Conservation (phyloP, 2,797 vertebrate species). For the Hyperoplus lanceolatus region DNA sequence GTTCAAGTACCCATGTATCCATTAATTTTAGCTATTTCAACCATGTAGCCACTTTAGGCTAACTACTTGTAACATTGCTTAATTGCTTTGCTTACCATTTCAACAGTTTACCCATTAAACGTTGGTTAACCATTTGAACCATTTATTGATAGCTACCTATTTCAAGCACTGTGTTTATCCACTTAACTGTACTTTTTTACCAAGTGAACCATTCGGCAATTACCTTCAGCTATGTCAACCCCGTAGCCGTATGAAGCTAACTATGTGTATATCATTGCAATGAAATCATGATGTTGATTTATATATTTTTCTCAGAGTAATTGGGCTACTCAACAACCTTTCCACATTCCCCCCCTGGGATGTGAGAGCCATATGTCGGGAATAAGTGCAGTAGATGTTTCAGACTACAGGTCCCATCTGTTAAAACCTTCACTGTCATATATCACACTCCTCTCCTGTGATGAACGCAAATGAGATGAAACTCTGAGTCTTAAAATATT, state of each 20-base stretch:
- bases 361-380: too few species aligned
- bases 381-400: not conserved
- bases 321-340: not conserved
- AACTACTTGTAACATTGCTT: not conserved
- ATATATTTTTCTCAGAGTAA: not conserved
- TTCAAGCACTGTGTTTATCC: not conserved
- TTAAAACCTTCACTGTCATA: not conserved
- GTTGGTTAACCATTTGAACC: not conserved
- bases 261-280: not conserved
- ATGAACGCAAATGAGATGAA: not conserved
- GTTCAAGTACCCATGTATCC: not conserved
- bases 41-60: too few species aligned
- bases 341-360: not conserved
- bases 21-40: not conserved
- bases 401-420: not conserved
- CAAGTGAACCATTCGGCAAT: too few species aligned
- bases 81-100: not conserved
- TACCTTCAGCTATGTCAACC: not conserved
- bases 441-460: not conserved
- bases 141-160: not conserved
- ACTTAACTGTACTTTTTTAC: too few species aligned
- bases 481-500: slow-evolving; percentile 6
- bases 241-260: too few species aligned
- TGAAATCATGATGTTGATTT: not conserved
- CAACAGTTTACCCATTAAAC: too few species aligned